These are phyloP conservation scores for Tenthredo livida DNA, from an alignment of 2,888 invertebrate species.

Conservation along the genomic window DNA sequence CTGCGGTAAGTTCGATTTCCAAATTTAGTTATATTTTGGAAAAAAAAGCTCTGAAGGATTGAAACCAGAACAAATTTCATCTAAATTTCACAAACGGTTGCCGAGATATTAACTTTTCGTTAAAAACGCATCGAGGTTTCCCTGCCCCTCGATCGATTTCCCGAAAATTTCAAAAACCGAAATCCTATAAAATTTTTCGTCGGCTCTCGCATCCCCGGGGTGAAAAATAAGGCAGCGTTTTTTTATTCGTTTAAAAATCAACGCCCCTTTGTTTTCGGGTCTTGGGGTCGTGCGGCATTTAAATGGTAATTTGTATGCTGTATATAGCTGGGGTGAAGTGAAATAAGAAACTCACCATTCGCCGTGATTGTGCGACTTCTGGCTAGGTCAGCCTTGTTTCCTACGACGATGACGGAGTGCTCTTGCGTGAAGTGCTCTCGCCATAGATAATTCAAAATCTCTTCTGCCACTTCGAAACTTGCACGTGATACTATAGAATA, in stretches of 20 bases:
- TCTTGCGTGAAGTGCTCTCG: conserved; percentile 90
- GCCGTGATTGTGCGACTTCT: conserved; percentile 90
- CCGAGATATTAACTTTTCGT: too few species aligned
- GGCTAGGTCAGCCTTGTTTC: conserved; percentile 96
- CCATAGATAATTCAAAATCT: conserved; percentile 92
- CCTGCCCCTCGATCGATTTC: too few species aligned
- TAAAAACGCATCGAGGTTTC: too few species aligned
- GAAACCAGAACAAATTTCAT: too few species aligned
- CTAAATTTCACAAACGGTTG: too few species aligned
- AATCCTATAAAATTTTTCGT: not conserved
- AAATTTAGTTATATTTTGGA: too few species aligned
- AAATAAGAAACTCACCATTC: conserved; percentile 84
- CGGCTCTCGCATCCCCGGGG: not conserved
- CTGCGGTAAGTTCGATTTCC: too few species aligned
- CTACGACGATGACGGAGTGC: conserved; percentile 93
- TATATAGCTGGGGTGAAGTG: not conserved
- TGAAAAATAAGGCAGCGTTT: not conserved
- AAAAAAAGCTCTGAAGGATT: too few species aligned
- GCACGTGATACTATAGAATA: conserved; percentile 93
- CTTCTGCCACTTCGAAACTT: conserved; percentile 91
- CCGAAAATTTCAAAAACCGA: not conserved
- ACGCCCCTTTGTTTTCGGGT: not conserved
- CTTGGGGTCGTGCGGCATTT: not conserved
- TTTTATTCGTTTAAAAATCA: conserved; percentile 3
- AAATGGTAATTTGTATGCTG: not conserved